A percentile compares a stretch with the other conserved stretches of the same genome.
These are phyloP conservation scores for Lycodopsis pacificus DNA, from an alignment of 2,797 vertebrate species.

Conservation along the genomic window DNA sequence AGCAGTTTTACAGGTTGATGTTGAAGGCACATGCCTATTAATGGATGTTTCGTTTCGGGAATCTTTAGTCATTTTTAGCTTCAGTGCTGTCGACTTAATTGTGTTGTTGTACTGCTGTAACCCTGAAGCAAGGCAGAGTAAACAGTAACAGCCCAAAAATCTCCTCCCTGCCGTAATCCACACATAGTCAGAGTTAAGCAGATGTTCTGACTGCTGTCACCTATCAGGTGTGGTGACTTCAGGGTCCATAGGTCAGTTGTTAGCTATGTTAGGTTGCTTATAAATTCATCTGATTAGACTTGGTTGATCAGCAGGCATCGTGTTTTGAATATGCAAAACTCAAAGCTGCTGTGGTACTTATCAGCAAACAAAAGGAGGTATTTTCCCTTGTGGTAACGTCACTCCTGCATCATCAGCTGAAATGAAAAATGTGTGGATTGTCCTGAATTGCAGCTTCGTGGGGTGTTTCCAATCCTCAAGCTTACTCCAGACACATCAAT, in stretches of 20 bases:
- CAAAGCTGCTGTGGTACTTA: constrained; percentile 9
- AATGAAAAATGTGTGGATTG: constrained; percentile 30
- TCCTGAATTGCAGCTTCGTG: constrained; percentile 13
- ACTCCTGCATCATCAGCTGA: constrained; percentile 32
- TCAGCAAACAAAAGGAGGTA: constrained; percentile 10
- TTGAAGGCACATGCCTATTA: background rate
- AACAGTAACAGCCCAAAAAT: constrained; percentile 22
- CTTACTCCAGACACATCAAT: background rate
- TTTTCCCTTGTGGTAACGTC: constrained; percentile 15
- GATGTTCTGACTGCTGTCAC: constrained; percentile 49
- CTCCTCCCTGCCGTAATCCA: constrained; percentile 23
- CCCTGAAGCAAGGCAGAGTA: constrained; percentile 15
- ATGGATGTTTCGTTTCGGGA: constrained; percentile 1
- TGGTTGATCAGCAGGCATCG: constrained; percentile 7
- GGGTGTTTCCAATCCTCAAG: constrained; percentile 15
- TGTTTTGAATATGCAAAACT: background rate
- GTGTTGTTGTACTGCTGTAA: constrained; percentile 33
- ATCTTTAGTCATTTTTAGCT: constrained; percentile 29
- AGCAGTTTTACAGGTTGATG: constrained; percentile 26
- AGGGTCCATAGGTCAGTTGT: constrained; percentile 54
- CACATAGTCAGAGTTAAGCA: constrained; percentile 30
- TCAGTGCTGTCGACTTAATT: background rate
- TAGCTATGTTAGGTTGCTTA: constrained; percentile 2
- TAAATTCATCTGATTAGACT: background rate
- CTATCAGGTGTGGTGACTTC: constrained; percentile 47